A percentile compares a stretch with the other conserved stretches of the same genome.
Conservation (phyloP, 2,113 vertebrate genomes). For the Apteryx owenii region DNA sequence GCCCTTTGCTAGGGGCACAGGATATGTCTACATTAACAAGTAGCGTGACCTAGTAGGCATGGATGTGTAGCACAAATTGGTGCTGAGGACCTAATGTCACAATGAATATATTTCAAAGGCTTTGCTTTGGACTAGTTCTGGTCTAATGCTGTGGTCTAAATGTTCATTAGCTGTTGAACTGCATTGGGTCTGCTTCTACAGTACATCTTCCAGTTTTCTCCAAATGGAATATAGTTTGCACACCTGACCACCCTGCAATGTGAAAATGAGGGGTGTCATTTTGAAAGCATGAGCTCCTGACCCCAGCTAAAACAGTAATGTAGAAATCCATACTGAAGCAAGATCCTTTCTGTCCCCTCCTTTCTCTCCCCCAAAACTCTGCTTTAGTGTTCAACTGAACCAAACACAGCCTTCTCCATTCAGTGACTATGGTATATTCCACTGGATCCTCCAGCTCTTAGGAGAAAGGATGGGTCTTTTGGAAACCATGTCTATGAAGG, state of each 20-base stretch:
- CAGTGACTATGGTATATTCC: not conserved
- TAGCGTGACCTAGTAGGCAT: not conserved
- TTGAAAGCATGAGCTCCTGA: not conserved
- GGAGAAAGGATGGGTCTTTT: not conserved
- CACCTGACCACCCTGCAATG: rapidly evolving
- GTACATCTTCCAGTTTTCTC: not conserved
- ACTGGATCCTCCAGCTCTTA: not conserved
- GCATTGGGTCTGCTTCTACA: not conserved
- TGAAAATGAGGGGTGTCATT: not conserved
- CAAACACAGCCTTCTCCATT: not conserved
- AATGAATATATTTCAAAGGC: not conserved
- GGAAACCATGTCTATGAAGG: not conserved
- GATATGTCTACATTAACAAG: not conserved
- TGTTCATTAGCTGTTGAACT: not conserved
- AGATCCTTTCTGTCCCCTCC: not conserved
- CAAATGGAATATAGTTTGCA: not conserved
- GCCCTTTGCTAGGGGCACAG: not conserved
- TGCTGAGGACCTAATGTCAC: rapidly evolving
- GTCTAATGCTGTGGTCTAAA: not conserved
- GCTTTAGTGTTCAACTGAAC: not conserved
- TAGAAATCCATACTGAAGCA: not conserved
- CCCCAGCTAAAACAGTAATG: not conserved
- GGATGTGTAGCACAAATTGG: not conserved
- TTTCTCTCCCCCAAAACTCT: not conserved
- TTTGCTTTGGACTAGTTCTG: not conserved